Base-by-base conservation (phyloP, 2,113 vertebrate genomes). In the Promerops cafer region DNA sequence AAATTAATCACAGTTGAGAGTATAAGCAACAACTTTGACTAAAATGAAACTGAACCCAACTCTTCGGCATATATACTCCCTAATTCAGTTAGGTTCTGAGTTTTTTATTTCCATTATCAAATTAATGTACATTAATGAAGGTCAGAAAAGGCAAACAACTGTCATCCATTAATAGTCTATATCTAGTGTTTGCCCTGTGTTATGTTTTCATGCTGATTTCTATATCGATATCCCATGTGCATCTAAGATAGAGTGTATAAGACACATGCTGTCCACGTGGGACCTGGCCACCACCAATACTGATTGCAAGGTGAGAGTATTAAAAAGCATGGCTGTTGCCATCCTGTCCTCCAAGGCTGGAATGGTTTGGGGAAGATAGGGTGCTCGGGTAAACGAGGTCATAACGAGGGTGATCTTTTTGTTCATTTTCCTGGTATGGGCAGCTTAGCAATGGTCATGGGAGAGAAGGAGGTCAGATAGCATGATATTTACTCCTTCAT, bases 191-290 rank as follows among this genome's bases (percentile, higher is more conserved):
- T 88, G 26, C 39, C 16, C 21, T 52, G 2, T 30, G 33, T 42
- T 60, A 9, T 16, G 23, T 74, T 87, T 87, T 76, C 37, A 13
- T 24, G 50, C 37, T 10, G 45, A 37, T 90, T 87, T 71, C 42
- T 35, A 13, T 69, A 44, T 11, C 1, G 3, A 27, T 61, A 68
- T 15, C 16, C 22, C 17, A 57, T 0, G 1, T 1, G 1, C 15
- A 37, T 68, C 27, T 44, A 50, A 75, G 28, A 42, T 52, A 69
- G 31, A 42, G 21, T 20, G 19, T 56, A 21, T 63, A 35, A 44
- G 54, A 57, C 3, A 37, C 66, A 53, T 40, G 53, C 28, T 79
- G 54, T 71, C 24, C 12, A 3, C 56, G 12, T 69, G 52, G 54
- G 66, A 39, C 44, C 50, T 68, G 59, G 49, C n/a, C 2, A 3